Evolutionary conservation across 2,113 vertebrate genomes (phyloP).

Genomic region (Suricata suricatta): DNA sequence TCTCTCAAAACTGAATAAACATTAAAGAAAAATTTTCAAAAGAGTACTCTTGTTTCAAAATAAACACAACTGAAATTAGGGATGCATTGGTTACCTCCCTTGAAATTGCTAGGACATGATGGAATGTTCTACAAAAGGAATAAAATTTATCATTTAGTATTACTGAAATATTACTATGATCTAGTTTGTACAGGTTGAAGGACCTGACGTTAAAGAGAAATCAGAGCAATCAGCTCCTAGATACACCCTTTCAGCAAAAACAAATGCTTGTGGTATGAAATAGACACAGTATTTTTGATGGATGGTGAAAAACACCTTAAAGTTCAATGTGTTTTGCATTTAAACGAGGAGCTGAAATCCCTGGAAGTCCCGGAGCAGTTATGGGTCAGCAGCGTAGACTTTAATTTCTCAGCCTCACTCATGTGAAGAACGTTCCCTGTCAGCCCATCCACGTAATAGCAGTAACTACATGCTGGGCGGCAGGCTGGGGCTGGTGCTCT

Average conservation of each 20-base stretch:
- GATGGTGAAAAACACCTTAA: neutral
- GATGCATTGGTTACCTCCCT: neutral
- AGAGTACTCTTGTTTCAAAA: neutral
- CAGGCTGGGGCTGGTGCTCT: neutral
- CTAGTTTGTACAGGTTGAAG: neutral
- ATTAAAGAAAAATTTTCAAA: too few relatives aligned
- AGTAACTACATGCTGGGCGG: neutral
- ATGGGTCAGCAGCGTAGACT: neutral
- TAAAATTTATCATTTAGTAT: neutral
- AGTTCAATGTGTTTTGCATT: neutral
- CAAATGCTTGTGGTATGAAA: neutral
- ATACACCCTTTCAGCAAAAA: neutral
- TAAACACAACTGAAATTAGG: neutral
- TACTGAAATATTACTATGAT: neutral
- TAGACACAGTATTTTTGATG: neutral
- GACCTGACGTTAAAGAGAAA: neutral
- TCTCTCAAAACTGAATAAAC: too few relatives aligned
- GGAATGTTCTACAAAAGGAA: neutral
- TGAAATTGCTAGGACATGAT: neutral
- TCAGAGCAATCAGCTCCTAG: neutral
- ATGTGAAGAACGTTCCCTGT: neutral
- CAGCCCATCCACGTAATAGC: neutral
- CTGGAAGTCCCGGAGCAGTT: neutral
- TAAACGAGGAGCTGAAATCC: neutral
- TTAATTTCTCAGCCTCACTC: conserved; percentile 42